Percentiles rank a stretch among this genome's conserved stretches.
These are phyloP conservation scores for Ophion costatus DNA, from an alignment of 2,888 invertebrate species.

Conservation along the genomic window DNA sequence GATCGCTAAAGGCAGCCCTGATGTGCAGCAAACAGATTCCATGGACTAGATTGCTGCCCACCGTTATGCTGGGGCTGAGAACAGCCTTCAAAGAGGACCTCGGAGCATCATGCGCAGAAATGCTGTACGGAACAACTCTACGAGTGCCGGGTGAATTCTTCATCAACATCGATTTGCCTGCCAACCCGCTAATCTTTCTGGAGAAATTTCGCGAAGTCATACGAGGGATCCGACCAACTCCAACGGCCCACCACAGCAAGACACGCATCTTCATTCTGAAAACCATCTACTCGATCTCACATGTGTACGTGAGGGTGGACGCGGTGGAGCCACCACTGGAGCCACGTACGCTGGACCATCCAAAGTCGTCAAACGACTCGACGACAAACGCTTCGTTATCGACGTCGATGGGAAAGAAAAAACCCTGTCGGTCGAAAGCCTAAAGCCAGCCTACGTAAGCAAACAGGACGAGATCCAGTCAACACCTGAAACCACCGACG, in stretches of 20 bases:
- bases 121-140: conserved; percentile 28
- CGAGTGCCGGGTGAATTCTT: conserved; percentile 39
- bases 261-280: not conserved
- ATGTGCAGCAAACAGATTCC: not conserved
- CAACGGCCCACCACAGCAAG: not conserved
- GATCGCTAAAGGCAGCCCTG: not conserved
- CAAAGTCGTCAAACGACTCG: not conserved
- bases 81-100: not conserved
- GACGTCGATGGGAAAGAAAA: not conserved
- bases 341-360: not conserved
- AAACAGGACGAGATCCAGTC: no score
- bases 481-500: no score
- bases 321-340: not conserved
- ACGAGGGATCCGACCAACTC: not conserved
- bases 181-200: not conserved
- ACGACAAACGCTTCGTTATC: not conserved
- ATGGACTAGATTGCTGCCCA: no score
- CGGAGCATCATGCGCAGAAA: not conserved
- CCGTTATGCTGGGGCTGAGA: not conserved
- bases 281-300: not conserved
- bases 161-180: conserved; percentile 6
- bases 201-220: not conserved
- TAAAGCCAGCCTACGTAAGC: not conserved
- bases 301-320: not conserved
- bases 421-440: not conserved